Evolutionary conservation across 92 coral and sea anemone species (phyloP).

Genomic region (Siderastrea radians): DNA sequence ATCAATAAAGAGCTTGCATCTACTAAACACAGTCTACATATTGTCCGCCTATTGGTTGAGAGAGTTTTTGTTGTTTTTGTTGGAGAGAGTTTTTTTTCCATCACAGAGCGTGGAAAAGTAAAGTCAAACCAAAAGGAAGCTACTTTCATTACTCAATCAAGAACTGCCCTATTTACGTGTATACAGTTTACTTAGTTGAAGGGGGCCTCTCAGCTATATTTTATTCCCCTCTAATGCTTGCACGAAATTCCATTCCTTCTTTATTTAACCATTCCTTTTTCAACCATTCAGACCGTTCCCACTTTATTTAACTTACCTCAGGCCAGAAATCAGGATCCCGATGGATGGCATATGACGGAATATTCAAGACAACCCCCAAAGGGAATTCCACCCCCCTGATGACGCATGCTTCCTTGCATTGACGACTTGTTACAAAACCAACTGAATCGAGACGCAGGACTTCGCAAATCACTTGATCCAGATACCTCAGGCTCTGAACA

Average conservation of each 20-base stretch:
- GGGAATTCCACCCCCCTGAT: conserved; percentile 80
- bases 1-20: too few relatives aligned
- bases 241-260: not conserved
- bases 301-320: not conserved
- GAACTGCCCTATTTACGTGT: too few relatives aligned
- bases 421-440: conserved; percentile 60
- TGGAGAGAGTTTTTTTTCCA: too few relatives aligned
- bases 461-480: conserved; percentile 75
- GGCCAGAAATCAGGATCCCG: conserved; percentile 83
- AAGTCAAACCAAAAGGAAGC: too few relatives aligned
- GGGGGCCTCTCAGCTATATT: too few relatives aligned
- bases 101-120: too few relatives aligned
- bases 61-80: too few relatives aligned
- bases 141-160: too few relatives aligned
- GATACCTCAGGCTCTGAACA: conserved; percentile 66
- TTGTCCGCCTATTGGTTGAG: too few relatives aligned
- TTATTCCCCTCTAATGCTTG: not conserved
- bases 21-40: too few relatives aligned
- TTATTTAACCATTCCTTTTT: not conserved
- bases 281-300: not conserved
- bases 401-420: conserved; percentile 70
- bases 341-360: conserved; percentile 73
- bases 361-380: conserved; percentile 61
- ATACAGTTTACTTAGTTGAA: too few relatives aligned
- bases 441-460: conserved; percentile 70